Base-by-base conservation (phyloP, 2,888 invertebrate genomes). In the Drosophila macrospina region DNA sequence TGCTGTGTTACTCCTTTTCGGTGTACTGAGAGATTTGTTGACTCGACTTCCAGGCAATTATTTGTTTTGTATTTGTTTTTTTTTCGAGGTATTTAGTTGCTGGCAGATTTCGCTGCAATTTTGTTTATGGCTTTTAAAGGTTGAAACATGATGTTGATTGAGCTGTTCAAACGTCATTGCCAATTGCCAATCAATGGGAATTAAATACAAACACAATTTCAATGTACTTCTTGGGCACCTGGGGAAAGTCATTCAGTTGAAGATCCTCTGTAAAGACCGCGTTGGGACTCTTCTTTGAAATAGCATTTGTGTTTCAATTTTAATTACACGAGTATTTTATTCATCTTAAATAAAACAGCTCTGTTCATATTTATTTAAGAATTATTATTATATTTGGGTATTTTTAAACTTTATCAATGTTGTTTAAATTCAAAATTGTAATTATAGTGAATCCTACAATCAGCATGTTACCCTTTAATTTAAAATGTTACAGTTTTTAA, bases 1-100 rank as follows among this genome's bases (percentile, higher is more conserved):
- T 74, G 74, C 74, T 70, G 76, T 45, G 72, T 75, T 83, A 86
- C 86, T 82, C 82, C 82, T 82, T 86, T 82, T 86, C 64, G 80
- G 78, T 82, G 83, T 81, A 68, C 73, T 50, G 50, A 62, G 82
- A 79, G 82, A 79, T 82, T 78, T 85, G 80, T 83, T 80, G 71
- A 78, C 80, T 82, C 67, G 65, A 66, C 55, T 61, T 62, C 70
- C 70, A 70, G 79, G 74, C 84, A 83, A 83, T 83, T 86, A 83
- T 82, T 82, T 80, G 76, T 83, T 65, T 62, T 59, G 39, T 61
- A 20, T 20, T 41, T 52, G 42, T 24, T 41, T 52, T 54, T 24
- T 54, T 42, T 24, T 30, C 5, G 13, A 36, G 42, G 61, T 63
- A 67, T 75, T 71, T 74, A 60, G 62, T 68, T 70, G 66, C 42